Base-by-base conservation (phyloP, 1,140 invertebrate genomes). In the Drosophila malerkotliana region DNA sequence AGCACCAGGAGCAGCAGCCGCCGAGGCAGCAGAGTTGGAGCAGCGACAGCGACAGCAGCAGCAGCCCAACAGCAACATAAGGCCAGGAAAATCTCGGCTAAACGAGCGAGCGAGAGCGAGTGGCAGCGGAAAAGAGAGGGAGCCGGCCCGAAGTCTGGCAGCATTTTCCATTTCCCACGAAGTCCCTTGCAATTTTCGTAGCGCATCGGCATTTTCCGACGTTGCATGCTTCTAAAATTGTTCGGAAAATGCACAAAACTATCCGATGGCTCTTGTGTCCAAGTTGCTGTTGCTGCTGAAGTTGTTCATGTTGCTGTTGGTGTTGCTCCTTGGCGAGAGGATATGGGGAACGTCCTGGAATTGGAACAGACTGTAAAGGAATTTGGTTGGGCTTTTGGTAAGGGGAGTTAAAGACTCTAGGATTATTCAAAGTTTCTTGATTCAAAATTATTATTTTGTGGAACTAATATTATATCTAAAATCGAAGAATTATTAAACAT, bases 121-220 rank as follows among this genome's bases (percentile, higher is more conserved):
- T 57, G 44, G 63, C 12, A 39, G 73, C 53, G 62, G 51, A 52
- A 61, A 41, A 67, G 51, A 55, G 47, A 57, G 39, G 48, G 52
- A 49, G 15, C 71, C 60, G 72, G 66, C 39, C 28, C 72, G 53
- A 47, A 47, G 49, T 14, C 39, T 18, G 14, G 14, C n/a, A 44
- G 26, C 26, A 15, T 57, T 75, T 66, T 56, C 72, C 62, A 39
- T 61, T 87, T 78, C 62, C 57, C 74, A 49, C 66, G 72, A 58
- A 54, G 58, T 82, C 58, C 88, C 82, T 55, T 87, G 82, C 82
- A 87, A 82, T 87, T 87, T 82, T 78, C 79, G 69, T 79, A 71
- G 82, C 79, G 83, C 78, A 88, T 87, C 83, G 83, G 83, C 75
- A 79, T 79, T 83, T 79, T 56, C 64, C 62, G 67, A 57, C 71